Conservation (phyloP, 2,888 invertebrate species). For the Heliconius ismenius region DNA sequence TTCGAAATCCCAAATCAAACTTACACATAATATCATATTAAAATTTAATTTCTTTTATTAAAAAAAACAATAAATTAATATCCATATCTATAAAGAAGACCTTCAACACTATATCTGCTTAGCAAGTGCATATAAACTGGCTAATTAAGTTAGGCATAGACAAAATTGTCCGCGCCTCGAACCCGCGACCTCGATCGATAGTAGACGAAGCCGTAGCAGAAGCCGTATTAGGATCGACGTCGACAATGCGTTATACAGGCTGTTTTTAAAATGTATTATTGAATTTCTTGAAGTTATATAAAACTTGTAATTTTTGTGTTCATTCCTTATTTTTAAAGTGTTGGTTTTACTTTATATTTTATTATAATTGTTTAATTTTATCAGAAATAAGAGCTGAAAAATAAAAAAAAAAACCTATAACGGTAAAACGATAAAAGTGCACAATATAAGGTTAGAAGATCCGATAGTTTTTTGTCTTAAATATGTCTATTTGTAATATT, state of each 20-base stretch:
- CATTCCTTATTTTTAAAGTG: not conserved
- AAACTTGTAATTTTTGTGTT: not conserved
- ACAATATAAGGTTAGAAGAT: no score
- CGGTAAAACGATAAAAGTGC: no score
- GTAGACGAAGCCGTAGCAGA: conserved; percentile 64
- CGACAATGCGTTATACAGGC: conserved; percentile 26
- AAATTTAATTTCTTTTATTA: not conserved
- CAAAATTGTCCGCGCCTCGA: conserved; percentile 47
- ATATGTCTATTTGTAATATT: no score
- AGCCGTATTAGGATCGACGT: conserved; percentile 40
- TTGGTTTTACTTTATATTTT: no score
- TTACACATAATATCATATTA: not conserved
- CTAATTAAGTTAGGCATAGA: conserved; percentile 52
- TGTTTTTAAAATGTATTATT: conserved; percentile 26
- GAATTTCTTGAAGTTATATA: not conserved
- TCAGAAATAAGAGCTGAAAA: no score
- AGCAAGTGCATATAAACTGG: conserved; percentile 25
- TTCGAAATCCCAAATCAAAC: no score
- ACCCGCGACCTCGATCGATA: conserved; percentile 59
- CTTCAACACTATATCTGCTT: conserved; percentile 20
- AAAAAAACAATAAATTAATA: not conserved
- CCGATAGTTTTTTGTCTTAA: no score
- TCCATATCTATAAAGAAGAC: conserved; percentile 18
- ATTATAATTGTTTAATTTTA: no score
- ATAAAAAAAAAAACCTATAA: no score